phyloP scores from a whole-genome alignment of 1,140 invertebrate species.

The Lamellibrachia luymesi region DNA sequence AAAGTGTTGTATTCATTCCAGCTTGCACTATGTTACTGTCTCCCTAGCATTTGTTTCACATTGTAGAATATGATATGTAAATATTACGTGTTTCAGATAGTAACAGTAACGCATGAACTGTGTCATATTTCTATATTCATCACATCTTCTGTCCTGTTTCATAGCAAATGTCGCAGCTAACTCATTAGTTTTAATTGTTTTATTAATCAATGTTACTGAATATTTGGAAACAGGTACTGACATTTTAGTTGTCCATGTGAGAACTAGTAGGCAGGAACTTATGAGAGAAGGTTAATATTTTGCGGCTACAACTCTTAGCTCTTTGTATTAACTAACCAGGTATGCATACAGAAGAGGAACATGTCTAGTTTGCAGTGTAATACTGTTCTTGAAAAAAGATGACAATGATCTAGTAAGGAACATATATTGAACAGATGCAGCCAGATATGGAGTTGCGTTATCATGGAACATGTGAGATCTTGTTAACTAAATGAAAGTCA shows the following conservation, averaged over 20 bases:
- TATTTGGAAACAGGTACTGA: not conserved
- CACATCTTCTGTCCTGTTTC: too few species aligned
- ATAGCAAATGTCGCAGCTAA: not conserved
- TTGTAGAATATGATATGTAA: too few species aligned
- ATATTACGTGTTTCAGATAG: too few species aligned
- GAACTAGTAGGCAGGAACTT: not conserved
- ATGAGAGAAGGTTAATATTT: not conserved
- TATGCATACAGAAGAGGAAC: not conserved
- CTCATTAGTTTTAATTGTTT: not conserved
- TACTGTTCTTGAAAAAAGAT: too few species aligned
- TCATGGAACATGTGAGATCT: too few species aligned
- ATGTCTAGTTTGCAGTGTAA: not conserved
- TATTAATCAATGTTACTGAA: not conserved
- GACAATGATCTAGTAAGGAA: too few species aligned
- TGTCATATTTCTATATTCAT: too few species aligned
- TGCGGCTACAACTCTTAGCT: not conserved
- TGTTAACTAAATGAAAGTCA: too few species aligned
- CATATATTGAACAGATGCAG: too few species aligned
- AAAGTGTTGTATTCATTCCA: not conserved
- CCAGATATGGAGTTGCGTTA: too few species aligned
- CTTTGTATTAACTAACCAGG: not conserved
- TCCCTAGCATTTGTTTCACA: too few species aligned
- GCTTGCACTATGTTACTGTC: not conserved
- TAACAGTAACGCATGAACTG: too few species aligned
- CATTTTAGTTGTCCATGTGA: not conserved